phyloP scores from a whole-genome alignment of 2,888 invertebrate species.

The Tinea trinotella region DNA sequence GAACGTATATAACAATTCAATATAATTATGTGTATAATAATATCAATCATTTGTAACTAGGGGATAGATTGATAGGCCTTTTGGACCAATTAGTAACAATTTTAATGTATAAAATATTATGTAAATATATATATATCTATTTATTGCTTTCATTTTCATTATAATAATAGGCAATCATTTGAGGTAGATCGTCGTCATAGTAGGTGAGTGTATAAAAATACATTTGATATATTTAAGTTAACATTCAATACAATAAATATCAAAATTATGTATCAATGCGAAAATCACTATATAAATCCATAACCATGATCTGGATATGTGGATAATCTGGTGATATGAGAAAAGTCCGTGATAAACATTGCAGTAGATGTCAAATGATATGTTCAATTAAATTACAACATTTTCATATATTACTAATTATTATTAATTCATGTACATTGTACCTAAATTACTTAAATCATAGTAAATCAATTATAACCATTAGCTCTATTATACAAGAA shows the following conservation, averaged over 20 bases:
- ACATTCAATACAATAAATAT: slow-evolving; percentile 69
- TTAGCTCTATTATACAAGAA: slow-evolving; percentile 64
- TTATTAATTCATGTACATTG: slow-evolving; percentile 45
- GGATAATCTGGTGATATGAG: not conserved
- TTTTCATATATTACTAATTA: slow-evolving; percentile 8
- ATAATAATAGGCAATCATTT: slow-evolving; percentile 40
- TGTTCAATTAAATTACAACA: slow-evolving; percentile 38
- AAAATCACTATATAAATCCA: not conserved
- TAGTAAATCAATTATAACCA: slow-evolving; percentile 36
- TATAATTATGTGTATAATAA: slow-evolving; percentile 13
- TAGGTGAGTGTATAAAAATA: slow-evolving; percentile 63
- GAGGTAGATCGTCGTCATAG: slow-evolving; percentile 64
- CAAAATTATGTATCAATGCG: slow-evolving; percentile 48
- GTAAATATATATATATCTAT: not conserved
- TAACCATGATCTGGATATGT: not conserved
- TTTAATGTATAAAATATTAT: slow-evolving; percentile 7
- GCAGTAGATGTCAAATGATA: slow-evolving; percentile 33
- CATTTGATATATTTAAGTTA: slow-evolving; percentile 68
- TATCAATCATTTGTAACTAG: slow-evolving; percentile 13
- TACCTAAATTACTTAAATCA: slow-evolving; percentile 27
- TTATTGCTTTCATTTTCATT: slow-evolving; percentile 22
- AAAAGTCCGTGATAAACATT: not conserved
- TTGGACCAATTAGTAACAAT: slow-evolving; percentile 13
- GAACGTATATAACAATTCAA: not conserved
- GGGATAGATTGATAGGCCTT: slow-evolving; percentile 18